Evolutionary conservation across 1,140 invertebrate species (phyloP), one percentile per base, ranked within the genome.

Genomic region (Drosophila burlai): DNA sequence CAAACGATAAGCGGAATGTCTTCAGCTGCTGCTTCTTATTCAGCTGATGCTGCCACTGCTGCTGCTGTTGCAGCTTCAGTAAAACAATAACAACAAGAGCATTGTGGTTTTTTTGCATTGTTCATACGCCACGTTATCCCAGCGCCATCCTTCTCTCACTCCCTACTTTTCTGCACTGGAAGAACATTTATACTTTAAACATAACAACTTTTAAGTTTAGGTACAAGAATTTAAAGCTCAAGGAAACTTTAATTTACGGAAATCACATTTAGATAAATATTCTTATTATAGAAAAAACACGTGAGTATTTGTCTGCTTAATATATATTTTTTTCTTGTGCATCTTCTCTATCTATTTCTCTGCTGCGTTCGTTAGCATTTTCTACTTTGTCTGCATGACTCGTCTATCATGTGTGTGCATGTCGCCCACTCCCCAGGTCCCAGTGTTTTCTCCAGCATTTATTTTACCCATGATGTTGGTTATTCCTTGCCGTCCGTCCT

Each of bases 61-160:
- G 24, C 61, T 40, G 13, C n/a, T 31, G 54, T 57, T 18, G 55
- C 55, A 58, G 62, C 66, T 72, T 62, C 55, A 45, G 62, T 83
- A 81, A 79, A 87, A 87, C 84, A 87, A 87, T 89, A 87, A 87
- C 84, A 87, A 82, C 75, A 80, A 61, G 52, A 45, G 67, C 84
- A 89, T 83, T 87, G 84, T 89, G 77, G 77, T 57, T 71, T 83
- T 57, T 52, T 74, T 80, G 77, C 84, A 87, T 87, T 87, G 84
- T 87, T 87, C 85, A 86, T 86, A 89, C 68, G 83, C 80, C 83
- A 83, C 80, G 83, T 89, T 81, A 82, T 78, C 58, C 59, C 65
- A 52, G 45, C 38, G 66, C 46, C 62, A 50, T 66, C 34, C 15
- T n/a, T n/a, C 31, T 29, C 26, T 26, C 26, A 26, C 18, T 55